Evolutionary conservation across 1,140 invertebrate species (phyloP), one percentile per base, ranked within the genome.

Genomic region (Planococcus citri): DNA sequence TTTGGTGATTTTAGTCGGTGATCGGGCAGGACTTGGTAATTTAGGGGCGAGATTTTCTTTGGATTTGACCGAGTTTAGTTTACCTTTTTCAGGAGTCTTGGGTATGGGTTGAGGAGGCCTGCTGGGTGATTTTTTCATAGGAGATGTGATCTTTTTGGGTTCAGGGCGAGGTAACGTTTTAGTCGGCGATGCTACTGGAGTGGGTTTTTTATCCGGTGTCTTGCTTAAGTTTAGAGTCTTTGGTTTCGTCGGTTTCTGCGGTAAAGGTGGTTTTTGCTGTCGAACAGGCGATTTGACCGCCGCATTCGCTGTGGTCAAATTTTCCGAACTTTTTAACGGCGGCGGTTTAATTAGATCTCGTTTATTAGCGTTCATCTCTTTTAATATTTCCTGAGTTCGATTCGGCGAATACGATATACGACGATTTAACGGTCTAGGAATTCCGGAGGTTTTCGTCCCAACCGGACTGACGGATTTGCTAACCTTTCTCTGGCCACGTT

Each of bases 391-490:
- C 24, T 64, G 9, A 20, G 60, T 17, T 10, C 60, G 2, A 64
- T 64, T 64, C 24, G 60, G 60, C 10, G 60, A 64, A 25, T 27
- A 64, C 21, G 60, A 64, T 25, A 64, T 64, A 9, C 60, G 60
- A 10, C 60, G 21, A 27, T 64, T 64, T 20, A 64, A 27, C 1
- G 60, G 60, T 64, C 21, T 27, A 25, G 60, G 60, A 25, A 64
- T 64, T 24, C 60, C 60, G 10, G 60, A 64, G 3, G 22, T 64
- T 27, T 64, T 64, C 10, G 20, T 25, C 4, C 60, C 22, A 1
- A 27, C 60, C 10, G 60, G 60, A 25, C 60, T 64, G 17, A 64
- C 60, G 4, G 60, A 64, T 64, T 64, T 64, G 25, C 60, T 64
- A 4, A 64, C 60, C 24, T 64, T 64, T 27, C 60, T 24, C 25